Percentiles rank a stretch among this genome's conserved stretches.
phyloP scores from a whole-genome alignment of 2,113 vertebrate genomes.

The Brachypteracias leptosomus region DNA sequence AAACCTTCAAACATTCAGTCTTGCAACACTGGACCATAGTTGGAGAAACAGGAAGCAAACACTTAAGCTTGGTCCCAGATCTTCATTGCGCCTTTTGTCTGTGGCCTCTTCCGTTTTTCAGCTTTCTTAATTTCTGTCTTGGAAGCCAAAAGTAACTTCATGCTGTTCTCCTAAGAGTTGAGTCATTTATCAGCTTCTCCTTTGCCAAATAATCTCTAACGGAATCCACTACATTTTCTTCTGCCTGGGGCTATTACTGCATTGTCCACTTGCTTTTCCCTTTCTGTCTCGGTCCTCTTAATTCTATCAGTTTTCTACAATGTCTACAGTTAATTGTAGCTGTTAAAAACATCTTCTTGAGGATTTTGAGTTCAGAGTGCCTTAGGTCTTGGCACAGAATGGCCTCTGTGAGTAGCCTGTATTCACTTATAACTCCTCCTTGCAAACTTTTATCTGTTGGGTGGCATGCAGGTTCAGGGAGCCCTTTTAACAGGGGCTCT shows the following conservation, averaged over 20 bases:
- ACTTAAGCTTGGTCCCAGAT: conserved; percentile 3
- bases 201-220: conserved; percentile 28
- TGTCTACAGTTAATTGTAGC: not conserved
- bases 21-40: not conserved
- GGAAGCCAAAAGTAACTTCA: conserved; percentile 12
- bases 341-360: not conserved
- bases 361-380: not conserved
- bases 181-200: not conserved
- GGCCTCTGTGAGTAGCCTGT: not conserved
- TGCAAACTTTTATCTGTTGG: not conserved
- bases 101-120: conserved; percentile 22
- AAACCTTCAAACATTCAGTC: not conserved
- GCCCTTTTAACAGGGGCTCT: not conserved
- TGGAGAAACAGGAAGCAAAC: conserved; percentile 19
- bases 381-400: not conserved
- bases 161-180: not conserved
- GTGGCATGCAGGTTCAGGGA: not conserved
- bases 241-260: not conserved
- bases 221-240: not conserved
- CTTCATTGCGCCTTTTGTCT: not conserved
- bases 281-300: not conserved
- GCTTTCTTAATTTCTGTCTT: conserved; percentile 24
- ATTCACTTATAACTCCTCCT: not conserved
- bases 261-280: not conserved
- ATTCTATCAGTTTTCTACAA: not conserved